Percentiles rank a stretch among this genome's conserved stretches.
Evolutionary conservation across 2,888 invertebrate genomes (phyloP).

Genomic region (Sarcophaga subvicina): DNA sequence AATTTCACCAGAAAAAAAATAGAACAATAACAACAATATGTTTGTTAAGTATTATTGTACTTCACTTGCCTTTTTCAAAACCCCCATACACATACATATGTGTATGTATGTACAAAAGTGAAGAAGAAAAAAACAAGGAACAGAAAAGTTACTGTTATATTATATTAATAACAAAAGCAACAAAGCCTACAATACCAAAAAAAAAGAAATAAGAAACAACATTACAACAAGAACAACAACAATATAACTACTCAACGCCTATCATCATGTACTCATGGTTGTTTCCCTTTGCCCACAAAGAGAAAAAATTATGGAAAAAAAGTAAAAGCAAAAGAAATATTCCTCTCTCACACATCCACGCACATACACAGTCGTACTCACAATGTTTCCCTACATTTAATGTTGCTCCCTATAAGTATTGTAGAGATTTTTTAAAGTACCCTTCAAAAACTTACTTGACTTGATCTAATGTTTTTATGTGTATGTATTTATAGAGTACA

Average conservation of each 20-base stretch:
- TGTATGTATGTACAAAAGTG: neutral
- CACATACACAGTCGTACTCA: no score
- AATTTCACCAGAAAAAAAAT: slow-evolving; percentile 23
- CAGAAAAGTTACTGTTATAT: slow-evolving; percentile 49
- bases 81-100: neutral
- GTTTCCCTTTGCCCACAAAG: neutral
- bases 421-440: slow-evolving; percentile 55
- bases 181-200: slow-evolving; percentile 29
- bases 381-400: slow-evolving; percentile 23
- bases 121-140: slow-evolving; percentile 4
- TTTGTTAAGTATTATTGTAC: slow-evolving; percentile 62
- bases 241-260: neutral
- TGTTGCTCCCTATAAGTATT: slow-evolving; percentile 41
- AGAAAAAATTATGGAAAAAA: neutral
- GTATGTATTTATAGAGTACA: slow-evolving; percentile 21
- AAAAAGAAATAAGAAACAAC: neutral
- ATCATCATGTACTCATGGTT: neutral
- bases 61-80: slow-evolving; percentile 53
- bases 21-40: slow-evolving; percentile 68
- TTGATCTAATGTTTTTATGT: slow-evolving; percentile 64
- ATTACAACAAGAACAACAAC: slow-evolving; percentile 10
- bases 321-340: slow-evolving; percentile 4
- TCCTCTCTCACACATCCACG: neutral
- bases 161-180: slow-evolving; percentile 14
- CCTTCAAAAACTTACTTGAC: slow-evolving; percentile 61